A percentile compares a stretch with the other conserved stretches of the same genome.
Evolutionary conservation across 2,888 invertebrate genomes (phyloP).

Genomic region (Dynastes grantii): DNA sequence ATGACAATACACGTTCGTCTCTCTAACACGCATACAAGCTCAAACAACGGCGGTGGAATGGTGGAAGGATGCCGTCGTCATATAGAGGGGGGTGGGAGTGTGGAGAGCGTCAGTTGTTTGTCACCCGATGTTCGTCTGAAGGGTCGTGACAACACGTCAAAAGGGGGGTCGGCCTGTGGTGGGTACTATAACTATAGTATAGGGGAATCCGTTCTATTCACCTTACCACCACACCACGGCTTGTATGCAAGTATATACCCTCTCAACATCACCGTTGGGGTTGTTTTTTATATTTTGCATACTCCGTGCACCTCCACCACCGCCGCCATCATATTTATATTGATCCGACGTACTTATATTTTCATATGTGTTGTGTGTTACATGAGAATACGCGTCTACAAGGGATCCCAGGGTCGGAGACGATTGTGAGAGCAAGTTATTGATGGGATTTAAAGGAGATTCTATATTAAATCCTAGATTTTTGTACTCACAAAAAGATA

Average conservation of each 20-base stretch:
- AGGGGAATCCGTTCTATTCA: constrained; percentile 13
- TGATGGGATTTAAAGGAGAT: too few relatives aligned
- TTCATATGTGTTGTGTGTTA: not conserved
- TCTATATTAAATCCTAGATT: too few relatives aligned
- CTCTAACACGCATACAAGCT: too few relatives aligned
- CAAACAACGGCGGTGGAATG: too few relatives aligned
- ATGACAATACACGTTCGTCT: not conserved
- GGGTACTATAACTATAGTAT: not conserved
- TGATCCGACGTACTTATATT: constrained; percentile 10
- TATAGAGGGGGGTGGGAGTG: not conserved
- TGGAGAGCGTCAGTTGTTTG: constrained; percentile 24
- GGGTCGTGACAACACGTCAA: constrained; percentile 35
- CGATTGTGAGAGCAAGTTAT: too few relatives aligned
- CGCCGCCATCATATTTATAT: constrained; percentile 19
- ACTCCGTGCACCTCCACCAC: not conserved
- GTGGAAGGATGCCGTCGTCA: too few relatives aligned
- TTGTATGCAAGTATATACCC: not conserved
- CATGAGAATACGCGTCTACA: not conserved
- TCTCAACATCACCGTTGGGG: constrained; percentile 14
- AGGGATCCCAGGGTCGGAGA: not conserved
- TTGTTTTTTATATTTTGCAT: constrained; percentile 26
- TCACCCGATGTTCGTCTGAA: constrained; percentile 31
- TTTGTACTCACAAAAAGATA: too few relatives aligned
- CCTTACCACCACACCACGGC: constrained; percentile 3
- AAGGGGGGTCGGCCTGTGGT: not conserved